Evolutionary conservation across 2,113 vertebrate species (phyloP).

Genomic region (Sylvietta virens): DNA sequence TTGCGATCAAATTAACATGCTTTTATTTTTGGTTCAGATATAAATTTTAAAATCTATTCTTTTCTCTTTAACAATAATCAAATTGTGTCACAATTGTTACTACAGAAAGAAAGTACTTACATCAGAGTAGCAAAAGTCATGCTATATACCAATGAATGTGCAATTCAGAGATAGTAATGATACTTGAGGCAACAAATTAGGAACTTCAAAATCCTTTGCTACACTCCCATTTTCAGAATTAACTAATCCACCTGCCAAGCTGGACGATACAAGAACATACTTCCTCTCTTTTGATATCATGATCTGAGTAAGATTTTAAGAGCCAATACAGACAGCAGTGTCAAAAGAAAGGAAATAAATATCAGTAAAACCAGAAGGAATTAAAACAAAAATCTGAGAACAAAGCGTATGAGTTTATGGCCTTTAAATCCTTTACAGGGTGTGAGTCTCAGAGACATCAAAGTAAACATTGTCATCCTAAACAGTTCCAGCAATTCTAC

Average conservation of each 20-base stretch:
- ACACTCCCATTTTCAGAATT: not conserved
- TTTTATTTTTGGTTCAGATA: not conserved
- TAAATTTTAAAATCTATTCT: not conserved
- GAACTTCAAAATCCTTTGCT: not conserved
- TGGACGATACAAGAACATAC: conserved; percentile 6
- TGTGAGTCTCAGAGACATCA: not conserved
- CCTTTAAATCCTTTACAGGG: not conserved
- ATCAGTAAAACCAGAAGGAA: conserved; percentile 34
- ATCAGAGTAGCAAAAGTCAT: not conserved
- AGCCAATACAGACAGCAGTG: conserved; percentile 47
- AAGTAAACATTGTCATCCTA: not conserved
- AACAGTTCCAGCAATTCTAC: not conserved
- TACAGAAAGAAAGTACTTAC: not conserved
- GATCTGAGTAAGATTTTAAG: conserved; percentile 42
- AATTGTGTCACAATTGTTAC: not conserved
- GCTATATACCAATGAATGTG: not conserved
- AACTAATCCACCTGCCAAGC: not conserved
- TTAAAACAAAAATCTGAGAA: conserved; percentile 51
- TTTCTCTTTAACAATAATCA: not conserved
- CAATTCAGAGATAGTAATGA: not conserved
- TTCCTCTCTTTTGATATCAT: conserved; percentile 61
- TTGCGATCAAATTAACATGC: not conserved
- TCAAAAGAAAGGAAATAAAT: conserved; percentile 43
- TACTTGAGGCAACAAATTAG: not conserved
- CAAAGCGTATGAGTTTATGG: not conserved